A percentile compares a stretch with the other conserved stretches of the same genome.
Conservation (phyloP, 2,888 invertebrate species). For the Epsilonema sp. region DNA sequence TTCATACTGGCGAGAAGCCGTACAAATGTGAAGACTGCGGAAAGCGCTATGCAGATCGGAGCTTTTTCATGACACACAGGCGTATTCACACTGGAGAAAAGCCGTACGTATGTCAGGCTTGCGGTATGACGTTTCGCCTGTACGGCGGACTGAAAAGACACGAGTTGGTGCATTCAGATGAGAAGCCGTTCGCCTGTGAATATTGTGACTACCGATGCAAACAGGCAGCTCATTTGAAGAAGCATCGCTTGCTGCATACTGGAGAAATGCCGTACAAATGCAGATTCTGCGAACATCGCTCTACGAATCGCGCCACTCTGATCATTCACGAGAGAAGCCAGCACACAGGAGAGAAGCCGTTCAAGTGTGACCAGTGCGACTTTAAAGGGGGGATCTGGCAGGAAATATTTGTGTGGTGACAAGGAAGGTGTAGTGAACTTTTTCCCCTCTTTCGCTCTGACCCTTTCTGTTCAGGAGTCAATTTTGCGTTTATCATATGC, state of each 20-base stretch:
- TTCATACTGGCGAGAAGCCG: not conserved
- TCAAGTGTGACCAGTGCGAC: no score
- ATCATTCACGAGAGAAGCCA: no score
- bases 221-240: not conserved
- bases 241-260: not conserved
- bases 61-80: not conserved
- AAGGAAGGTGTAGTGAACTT: no score
- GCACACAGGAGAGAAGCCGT: no score
- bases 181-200: not conserved
- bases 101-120: not conserved
- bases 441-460: no score
- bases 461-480: no score
- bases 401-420: no score
- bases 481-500: no score
- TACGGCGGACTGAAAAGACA: no score
- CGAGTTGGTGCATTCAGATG: not conserved
- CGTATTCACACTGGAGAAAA: not conserved
- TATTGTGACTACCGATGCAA: not conserved
- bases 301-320: no score
- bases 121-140: not conserved
- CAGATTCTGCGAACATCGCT: not conserved
- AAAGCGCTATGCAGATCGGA: not conserved
- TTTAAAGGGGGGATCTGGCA: no score
- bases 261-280: not conserved
- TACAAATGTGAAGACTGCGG: not conserved